Evolutionary conservation across 2,888 invertebrate species (phyloP), one percentile per base, ranked within the genome.

Genomic region (Acanthococcus lagerstroemiae): DNA sequence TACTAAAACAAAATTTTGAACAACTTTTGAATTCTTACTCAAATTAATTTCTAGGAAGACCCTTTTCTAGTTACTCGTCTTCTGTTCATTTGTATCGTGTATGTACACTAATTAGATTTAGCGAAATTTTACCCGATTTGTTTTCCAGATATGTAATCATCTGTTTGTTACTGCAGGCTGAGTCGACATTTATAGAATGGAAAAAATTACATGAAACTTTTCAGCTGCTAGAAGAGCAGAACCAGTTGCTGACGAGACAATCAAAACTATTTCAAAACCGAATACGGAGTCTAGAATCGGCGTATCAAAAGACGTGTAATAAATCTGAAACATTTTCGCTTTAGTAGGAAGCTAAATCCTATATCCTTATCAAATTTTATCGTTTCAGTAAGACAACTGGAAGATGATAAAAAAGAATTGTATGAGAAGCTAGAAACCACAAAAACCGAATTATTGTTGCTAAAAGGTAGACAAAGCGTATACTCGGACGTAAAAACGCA

Each of bases 231-330:
- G 76, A 74, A 67, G 77, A 78, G 68, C 74, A 77, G 65, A 77
- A 77, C 66, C 74, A 77, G 55, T 76, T 81, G 24, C 72, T 85
- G 69, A 76, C 79, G 9, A 85, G 85, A 70, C 83, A 88, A 71
- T 82, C 84, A 0, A 83, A 84, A 67, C 75, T 85, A 61, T 84
- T 70, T 46, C 69, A 70, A 27, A 68, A 66, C 30, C 71, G 72
- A 63, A 66, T 71, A 45, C 63, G 69, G 37, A 63, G 17, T 17
- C 17, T 52, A 15, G 63, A 63, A 44, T 27, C 54, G 9, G 52
- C 54, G 1, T 63, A 52, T 17, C 50, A 63, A 9, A 24, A 50
- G 15, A 52, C 50, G 2, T 37, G 63, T 63, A 24, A 54, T 27
- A n/a, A n/a, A n/a, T n/a, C n/a, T n/a, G n/a, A n/a, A n/a, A n/a